Evolutionary conservation across 2,797 vertebrate genomes (phyloP).

Genomic region (Euphonia xanthogaster): DNA sequence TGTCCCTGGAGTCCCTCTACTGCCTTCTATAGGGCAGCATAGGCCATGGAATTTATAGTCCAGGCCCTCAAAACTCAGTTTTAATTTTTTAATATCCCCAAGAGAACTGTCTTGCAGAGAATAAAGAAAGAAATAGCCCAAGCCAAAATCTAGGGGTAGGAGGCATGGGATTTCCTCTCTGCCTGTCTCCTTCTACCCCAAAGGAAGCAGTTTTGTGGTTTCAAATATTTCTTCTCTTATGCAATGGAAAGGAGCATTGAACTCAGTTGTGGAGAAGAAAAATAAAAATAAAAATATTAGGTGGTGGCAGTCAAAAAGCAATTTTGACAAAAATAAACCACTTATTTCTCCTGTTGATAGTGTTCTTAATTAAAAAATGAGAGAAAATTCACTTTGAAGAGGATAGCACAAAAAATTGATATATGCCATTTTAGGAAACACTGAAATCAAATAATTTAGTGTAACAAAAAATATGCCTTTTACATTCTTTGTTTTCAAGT

Average conservation of each 20-base stretch:
- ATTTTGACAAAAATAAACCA: neutral
- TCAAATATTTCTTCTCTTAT: conserved; percentile 32
- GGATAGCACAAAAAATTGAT: neutral
- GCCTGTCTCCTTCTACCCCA: neutral
- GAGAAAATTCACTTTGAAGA: neutral
- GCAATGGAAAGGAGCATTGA: conserved; percentile 20
- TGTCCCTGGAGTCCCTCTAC: neutral
- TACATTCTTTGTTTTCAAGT: neutral
- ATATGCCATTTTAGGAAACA: neutral
- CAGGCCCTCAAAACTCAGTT: conserved; percentile 10
- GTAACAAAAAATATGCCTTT: neutral
- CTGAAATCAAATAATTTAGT: neutral
- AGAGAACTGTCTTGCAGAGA: neutral
- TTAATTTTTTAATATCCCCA: conserved; percentile 23
- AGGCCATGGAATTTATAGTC: neutral
- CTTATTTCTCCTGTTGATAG: neutral
- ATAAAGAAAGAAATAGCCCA: neutral
- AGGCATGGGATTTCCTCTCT: conserved; percentile 40
- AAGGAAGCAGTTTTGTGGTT: conserved; percentile 49
- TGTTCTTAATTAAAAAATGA: neutral
- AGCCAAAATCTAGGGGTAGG: neutral
- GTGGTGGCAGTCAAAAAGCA: neutral
- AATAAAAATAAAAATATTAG: neutral
- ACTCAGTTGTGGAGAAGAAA: neutral
- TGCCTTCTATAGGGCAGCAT: neutral